Base-by-base conservation (phyloP, 37 sponge, comb jelly and placozoan genomes). In the Aplysina aerophoba region DNA sequence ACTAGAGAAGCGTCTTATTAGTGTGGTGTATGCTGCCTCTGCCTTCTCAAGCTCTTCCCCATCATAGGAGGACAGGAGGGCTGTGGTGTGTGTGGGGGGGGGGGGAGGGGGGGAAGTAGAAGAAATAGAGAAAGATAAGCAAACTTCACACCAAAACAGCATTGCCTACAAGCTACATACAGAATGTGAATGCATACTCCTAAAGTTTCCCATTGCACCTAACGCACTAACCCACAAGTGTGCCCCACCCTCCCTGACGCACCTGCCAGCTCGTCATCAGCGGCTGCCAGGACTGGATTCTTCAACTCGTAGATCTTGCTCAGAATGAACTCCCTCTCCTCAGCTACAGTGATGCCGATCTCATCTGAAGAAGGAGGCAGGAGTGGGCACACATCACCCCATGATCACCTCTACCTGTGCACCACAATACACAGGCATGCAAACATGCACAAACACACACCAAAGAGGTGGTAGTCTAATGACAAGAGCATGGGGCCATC, bases 301-400 rank as follows among this genome's bases (percentile, higher is more conserved):
- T 78, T 86, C 19, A 90, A 87, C 57, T 90, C 91, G 83, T 86
- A 90, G 39, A 90, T 83, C 60, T 87, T 86, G 44, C 82, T 74
- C 28, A 90, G 71, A 35, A 90, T 81, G 17, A 86, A 38, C 37
- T 90, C 91, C 28, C 91, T 44, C 54, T 86, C 86, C 38, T 90
- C 87, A 67, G 58, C 67, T 59, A 68, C 59, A 21, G 83, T 82
- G 38, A 90, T 65, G 14, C 87, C 91, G 19, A 90, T 83, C 80
- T 90, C 91, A 86, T 74, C 91, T 90, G 54, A 40, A 33, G 30
- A 3, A 13, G 25, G 5, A 50, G 0, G 34, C 15, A 14, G 14
- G 14, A 67, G 27, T n/a, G 28, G 20, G 37, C 37, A 71, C 73
- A 33, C 28, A 71, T 37, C 31, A 31, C 5, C 35, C 63, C 0